Evolutionary conservation across 1,140 invertebrate genomes (phyloP).

Genomic region (Papilio polytes): DNA sequence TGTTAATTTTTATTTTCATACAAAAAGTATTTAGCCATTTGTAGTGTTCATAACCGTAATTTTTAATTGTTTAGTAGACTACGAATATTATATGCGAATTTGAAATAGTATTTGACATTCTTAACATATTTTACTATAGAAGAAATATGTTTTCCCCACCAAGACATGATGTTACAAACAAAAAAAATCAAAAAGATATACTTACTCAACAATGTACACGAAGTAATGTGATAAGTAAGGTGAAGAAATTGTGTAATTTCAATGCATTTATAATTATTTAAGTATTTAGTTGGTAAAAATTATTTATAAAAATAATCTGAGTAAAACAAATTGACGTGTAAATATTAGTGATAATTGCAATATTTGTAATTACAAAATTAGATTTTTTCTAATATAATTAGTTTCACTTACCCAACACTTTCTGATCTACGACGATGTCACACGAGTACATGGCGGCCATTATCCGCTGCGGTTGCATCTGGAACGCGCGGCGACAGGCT

Average conservation of each 20-base stretch:
- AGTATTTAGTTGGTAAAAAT: constrained; percentile 58
- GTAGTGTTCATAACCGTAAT: constrained; percentile 1
- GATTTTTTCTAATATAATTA: constrained; percentile 47
- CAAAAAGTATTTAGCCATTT: constrained; percentile 13
- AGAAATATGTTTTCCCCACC: constrained; percentile 50
- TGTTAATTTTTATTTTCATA: background rate
- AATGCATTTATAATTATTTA: constrained; percentile 77
- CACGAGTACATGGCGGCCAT: constrained; percentile 99
- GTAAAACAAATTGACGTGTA: constrained; percentile 71
- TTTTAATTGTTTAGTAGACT: no score
- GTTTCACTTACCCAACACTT: constrained; percentile 93
- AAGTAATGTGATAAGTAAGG: constrained; percentile 74
- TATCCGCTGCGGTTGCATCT: constrained; percentile 94
- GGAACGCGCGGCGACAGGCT: constrained; percentile 94
- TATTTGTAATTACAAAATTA: constrained; percentile 79
- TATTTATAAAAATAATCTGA: constrained; percentile 78
- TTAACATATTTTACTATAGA: background rate
- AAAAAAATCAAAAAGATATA: constrained; percentile 33
- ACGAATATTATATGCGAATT: background rate
- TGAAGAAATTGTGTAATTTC: constrained; percentile 67
- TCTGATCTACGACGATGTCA: constrained; percentile 95
- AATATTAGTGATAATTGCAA: constrained; percentile 79
- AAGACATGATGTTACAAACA: constrained; percentile 40
- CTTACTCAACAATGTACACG: constrained; percentile 64
- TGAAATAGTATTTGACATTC: background rate